A percentile compares a stretch with the other conserved stretches of the same genome.
Evolutionary conservation across 2,797 vertebrate genomes (phyloP).

Genomic region (Anguilla obscura): DNA sequence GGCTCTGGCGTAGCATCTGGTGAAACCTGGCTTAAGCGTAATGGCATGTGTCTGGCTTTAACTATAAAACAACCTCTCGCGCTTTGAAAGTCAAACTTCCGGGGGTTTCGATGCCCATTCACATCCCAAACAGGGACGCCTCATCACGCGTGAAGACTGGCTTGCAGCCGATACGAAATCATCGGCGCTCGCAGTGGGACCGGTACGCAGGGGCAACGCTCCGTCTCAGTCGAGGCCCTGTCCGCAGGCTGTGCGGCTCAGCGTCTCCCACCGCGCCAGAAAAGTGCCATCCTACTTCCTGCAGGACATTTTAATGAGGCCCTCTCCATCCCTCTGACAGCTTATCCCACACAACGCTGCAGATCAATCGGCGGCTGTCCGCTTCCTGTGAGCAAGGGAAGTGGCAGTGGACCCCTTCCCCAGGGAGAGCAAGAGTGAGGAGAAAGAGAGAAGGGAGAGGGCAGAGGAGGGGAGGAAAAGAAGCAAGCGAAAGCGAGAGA

Average conservation of each 20-base stretch:
- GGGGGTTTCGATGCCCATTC: not conserved
- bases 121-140: not conserved
- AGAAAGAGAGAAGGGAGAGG: conserved; percentile 29
- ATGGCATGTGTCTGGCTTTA: not conserved
- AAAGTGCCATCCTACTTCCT: not conserved
- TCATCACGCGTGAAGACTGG: not conserved
- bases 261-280: not conserved
- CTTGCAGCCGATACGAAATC: not conserved
- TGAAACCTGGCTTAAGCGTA: not conserved
- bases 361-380: conserved; percentile 4
- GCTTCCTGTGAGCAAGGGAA: not conserved
- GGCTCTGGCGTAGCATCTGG: not conserved
- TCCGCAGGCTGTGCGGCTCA: not conserved
- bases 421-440: conserved; percentile 8
- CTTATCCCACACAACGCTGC: not conserved
- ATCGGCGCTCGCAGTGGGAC: not conserved
- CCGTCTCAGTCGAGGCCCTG: not conserved
- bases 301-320: conserved; percentile 14
- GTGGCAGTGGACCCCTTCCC: not conserved
- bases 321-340: not conserved
- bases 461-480: not conserved
- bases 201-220: no score
- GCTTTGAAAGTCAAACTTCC: not conserved
- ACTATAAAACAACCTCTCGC: not conserved
- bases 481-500: conserved; percentile 31